Evolutionary conservation across 2,888 invertebrate genomes (phyloP).

Genomic region (Eurytoma californica): DNA sequence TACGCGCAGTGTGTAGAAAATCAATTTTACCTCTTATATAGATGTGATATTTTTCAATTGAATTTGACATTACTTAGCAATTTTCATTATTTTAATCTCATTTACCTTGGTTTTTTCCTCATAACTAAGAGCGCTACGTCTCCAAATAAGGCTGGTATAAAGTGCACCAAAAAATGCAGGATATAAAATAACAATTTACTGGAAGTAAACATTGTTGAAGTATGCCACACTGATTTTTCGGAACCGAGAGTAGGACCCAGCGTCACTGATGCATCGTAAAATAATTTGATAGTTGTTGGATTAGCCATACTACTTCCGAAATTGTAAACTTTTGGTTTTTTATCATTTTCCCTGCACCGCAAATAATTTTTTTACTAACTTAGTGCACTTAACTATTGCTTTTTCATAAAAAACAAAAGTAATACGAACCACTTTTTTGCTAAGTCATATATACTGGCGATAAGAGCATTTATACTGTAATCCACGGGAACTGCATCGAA

Average conservation of each 20-base stretch:
- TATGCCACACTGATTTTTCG: conserved; percentile 57
- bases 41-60: too few relatives aligned
- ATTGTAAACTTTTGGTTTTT: conserved; percentile 83
- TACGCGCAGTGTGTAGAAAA: too few relatives aligned
- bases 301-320: conserved; percentile 88
- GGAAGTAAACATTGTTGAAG: not conserved
- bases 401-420: not conserved
- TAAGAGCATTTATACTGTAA: conserved; percentile 61
- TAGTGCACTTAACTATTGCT: too few relatives aligned
- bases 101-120: conserved; percentile 62
- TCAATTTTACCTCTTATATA: too few relatives aligned
- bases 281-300: conserved; percentile 51
- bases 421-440: conserved; percentile 57
- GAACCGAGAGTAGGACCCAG: conserved; percentile 48
- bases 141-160: conserved; percentile 60
- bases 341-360: conserved; percentile 47
- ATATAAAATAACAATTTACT: conserved; percentile 48
- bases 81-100: not conserved
- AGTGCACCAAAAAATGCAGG: conserved; percentile 59
- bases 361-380: not conserved
- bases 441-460: conserved; percentile 62
- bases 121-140: conserved; percentile 58
- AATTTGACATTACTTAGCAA: too few relatives aligned
- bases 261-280: conserved; percentile 21
- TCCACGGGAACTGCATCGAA: conserved; percentile 63